A percentile compares a stretch with the other conserved stretches of the same genome.
Evolutionary conservation across 2,113 vertebrate genomes (phyloP).

Genomic region (Larimichthys polyactis): DNA sequence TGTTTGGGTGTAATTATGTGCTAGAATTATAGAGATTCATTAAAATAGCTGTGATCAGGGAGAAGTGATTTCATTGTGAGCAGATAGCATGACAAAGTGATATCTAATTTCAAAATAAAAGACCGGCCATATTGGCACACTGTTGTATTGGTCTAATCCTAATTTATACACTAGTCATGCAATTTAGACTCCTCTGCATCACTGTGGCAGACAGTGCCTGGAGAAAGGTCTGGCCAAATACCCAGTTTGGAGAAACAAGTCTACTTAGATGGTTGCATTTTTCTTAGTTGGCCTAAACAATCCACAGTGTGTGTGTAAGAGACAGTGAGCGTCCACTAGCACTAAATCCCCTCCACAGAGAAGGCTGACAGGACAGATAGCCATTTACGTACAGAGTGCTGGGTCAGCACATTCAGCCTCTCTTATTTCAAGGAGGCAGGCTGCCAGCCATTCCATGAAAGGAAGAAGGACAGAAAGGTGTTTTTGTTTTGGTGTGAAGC

Average conservation of each 20-base stretch:
- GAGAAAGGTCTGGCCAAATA: conserved; percentile 37
- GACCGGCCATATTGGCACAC: neutral
- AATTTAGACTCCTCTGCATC: conserved; percentile 6
- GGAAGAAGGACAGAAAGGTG: conserved; percentile 49
- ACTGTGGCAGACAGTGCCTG: conserved; percentile 24
- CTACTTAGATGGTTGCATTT: conserved; percentile 38
- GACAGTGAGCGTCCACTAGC: conserved; percentile 15
- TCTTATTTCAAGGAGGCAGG: conserved; percentile 61
- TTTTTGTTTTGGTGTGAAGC: conserved; percentile 62
- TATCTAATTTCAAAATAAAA: neutral
- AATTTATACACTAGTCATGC: conserved; percentile 33
- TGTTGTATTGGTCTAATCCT: neutral
- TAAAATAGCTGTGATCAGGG: neutral
- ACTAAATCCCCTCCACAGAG: conserved; percentile 40
- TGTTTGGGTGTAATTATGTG: neutral
- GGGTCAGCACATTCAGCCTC: conserved; percentile 67
- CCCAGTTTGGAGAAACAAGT: conserved; percentile 19
- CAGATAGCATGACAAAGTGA: neutral
- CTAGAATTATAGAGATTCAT: neutral
- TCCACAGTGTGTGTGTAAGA: neutral
- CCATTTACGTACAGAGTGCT: conserved; percentile 68
- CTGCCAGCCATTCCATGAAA: conserved; percentile 52
- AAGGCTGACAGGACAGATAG: conserved; percentile 63
- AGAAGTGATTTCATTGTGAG: no score
- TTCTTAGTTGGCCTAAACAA: conserved; percentile 7